Conservation (phyloP, 2,888 invertebrate genomes). For the Xylocampa areola region DNA sequence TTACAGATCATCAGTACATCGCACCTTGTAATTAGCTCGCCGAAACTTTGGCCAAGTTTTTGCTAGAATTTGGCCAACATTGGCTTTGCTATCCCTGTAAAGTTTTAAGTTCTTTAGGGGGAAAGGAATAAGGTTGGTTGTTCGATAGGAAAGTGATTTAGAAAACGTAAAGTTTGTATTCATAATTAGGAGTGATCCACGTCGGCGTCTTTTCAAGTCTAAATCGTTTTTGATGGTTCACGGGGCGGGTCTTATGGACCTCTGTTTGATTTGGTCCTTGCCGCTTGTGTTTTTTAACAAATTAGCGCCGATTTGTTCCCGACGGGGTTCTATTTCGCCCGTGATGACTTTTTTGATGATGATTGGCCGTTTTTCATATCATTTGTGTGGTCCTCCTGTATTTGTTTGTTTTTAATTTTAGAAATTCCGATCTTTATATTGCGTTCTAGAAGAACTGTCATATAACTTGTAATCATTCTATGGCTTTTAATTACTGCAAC, state of each 20-base stretch:
- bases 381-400: constrained; percentile 66
- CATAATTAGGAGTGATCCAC: constrained; percentile 57
- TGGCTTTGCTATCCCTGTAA: not conserved
- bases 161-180: constrained; percentile 15
- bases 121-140: constrained; percentile 27
- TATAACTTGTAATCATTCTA: too few species aligned
- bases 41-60: constrained; percentile 70
- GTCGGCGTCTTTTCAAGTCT: constrained; percentile 68
- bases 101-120: not conserved
- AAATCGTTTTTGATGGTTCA: constrained; percentile 55
- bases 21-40: constrained; percentile 76
- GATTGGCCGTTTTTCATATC: constrained; percentile 66
- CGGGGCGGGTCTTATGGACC: constrained; percentile 62
- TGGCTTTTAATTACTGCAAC: not conserved
- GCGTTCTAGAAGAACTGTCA: too few species aligned
- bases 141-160: constrained; percentile 5
- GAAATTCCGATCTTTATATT: constrained; percentile 9
- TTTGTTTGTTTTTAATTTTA: constrained; percentile 51
- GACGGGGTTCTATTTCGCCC: constrained; percentile 58
- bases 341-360: constrained; percentile 67
- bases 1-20: constrained; percentile 64
- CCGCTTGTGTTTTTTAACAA: constrained; percentile 75
- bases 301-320: constrained; percentile 76
- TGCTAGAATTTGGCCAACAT: constrained; percentile 38
- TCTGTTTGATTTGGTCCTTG: constrained; percentile 70